Conservation (phyloP, 1,140 invertebrate genomes). For the Drosophila santomea region DNA sequence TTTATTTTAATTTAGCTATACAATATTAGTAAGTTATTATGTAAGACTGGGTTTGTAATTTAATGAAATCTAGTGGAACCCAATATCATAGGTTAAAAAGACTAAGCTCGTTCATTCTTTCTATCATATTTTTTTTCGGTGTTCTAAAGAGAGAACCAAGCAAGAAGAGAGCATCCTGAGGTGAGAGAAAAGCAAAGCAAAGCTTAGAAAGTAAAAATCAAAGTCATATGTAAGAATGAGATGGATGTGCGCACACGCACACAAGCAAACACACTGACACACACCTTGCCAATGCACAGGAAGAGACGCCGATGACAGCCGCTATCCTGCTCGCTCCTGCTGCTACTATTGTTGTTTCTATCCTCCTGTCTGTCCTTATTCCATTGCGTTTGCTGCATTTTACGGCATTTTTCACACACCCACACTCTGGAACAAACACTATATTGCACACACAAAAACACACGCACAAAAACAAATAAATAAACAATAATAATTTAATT, state of each 20-base stretch:
- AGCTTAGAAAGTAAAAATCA: slow-evolving; percentile 40
- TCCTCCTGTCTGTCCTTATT: slow-evolving; percentile 49
- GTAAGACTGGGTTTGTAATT: too few species aligned
- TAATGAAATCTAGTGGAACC: background rate
- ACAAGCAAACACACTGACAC: slow-evolving; percentile 15
- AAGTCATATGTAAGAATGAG: slow-evolving; percentile 8
- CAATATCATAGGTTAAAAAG: too few species aligned
- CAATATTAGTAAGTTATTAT: too few species aligned
- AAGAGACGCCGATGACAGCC: slow-evolving; percentile 69
- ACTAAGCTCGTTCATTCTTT: too few species aligned
- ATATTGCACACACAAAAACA: slow-evolving; percentile 1
- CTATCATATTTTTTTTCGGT: background rate
- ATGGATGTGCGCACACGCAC: slow-evolving; percentile 4
- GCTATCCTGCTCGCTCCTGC: slow-evolving; percentile 18
- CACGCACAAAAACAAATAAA: slow-evolving; percentile 25
- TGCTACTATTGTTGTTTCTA: slow-evolving; percentile 28
- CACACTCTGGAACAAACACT: slow-evolving; percentile 3
- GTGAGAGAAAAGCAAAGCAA: slow-evolving; percentile 5
- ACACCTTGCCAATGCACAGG: slow-evolving; percentile 64
- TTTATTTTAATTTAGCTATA: too few species aligned
- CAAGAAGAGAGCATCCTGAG: slow-evolving; percentile 11
- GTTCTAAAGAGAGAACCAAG: background rate
- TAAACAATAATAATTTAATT: slow-evolving; percentile 19
- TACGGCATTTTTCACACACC: slow-evolving; percentile 39
- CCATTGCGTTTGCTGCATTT: slow-evolving; percentile 54